Evolutionary conservation across 2,888 invertebrate genomes (phyloP), one percentile per base, ranked within the genome.

Genomic region (Volucella zonaria): DNA sequence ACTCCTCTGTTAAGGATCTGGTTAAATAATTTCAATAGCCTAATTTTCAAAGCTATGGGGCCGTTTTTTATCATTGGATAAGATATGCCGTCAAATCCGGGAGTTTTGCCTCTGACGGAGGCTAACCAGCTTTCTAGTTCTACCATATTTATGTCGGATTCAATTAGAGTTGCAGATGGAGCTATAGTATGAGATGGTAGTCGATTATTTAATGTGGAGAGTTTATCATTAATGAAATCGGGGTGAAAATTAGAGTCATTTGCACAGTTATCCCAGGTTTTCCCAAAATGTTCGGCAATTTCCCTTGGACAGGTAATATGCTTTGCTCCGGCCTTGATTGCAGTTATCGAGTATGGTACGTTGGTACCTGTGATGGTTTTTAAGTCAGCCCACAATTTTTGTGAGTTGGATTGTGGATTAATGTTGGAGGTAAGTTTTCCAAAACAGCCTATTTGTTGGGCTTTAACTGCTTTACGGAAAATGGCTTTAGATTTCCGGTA

Each of bases 391-490:
- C 58, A 71, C 1, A 38, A 12, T 71, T 59, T 71, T 59, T 47
- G 38, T 14, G 59, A 14, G 12, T n/a, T 49, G 11, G 71, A 59
- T 3, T 38, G 15, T 47, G 58, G 71, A 59, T 49, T 71, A 8
- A 71, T 51, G 15, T 59, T 59, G 40, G 59, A 8, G 15, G 59
- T 71, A n/a, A 58, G 42, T 59, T 59, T 58, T 56, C 59, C 59
- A 71, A 58, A 71, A 40, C 56, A 56, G 0, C 12, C 3, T 31
- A 15, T 70, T 70, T 70, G 42, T 49, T 43, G 42, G 4, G 12
- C 31, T 71, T 71, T 59, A 12, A 58, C 71, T 40, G 31, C n/a
- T 56, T 68, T 56, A 15, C 58, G 68, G 43, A 58, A 49, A n/a
- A 12, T 56, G 0, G 49, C 40, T 11, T 38, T 58, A 8, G 38